phyloP scores from a whole-genome alignment of 2,888 invertebrate genomes.

The Drosophila maculinotata region DNA sequence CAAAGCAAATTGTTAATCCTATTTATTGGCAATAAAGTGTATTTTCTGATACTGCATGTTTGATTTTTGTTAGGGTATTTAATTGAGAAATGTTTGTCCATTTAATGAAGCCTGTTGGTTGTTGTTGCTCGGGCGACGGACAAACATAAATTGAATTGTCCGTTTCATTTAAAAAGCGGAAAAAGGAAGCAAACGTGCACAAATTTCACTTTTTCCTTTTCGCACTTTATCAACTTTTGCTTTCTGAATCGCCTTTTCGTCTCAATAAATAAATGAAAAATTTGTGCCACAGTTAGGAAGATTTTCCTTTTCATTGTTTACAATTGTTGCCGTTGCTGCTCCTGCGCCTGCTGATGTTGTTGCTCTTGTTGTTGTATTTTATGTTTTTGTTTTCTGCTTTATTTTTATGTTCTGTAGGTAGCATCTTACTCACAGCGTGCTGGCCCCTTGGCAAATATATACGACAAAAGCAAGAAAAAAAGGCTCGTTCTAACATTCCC shows the following conservation, averaged over 20 bases:
- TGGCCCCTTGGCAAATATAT: constrained; percentile 36
- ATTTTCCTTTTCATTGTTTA: constrained; percentile 71
- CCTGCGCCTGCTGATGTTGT: constrained; percentile 1
- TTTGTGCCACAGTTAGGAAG: constrained; percentile 62
- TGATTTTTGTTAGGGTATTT: constrained; percentile 20
- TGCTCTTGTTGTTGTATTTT: constrained; percentile 21
- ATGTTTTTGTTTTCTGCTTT: constrained; percentile 9
- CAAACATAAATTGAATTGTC: constrained; percentile 80
- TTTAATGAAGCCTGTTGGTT: constrained; percentile 68
- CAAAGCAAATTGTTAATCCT: too few relatives aligned
- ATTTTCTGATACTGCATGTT: too few relatives aligned
- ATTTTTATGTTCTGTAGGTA: constrained; percentile 38
- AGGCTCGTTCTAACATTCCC: constrained; percentile 37
- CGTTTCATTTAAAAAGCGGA: constrained; percentile 76
- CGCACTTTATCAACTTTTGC: constrained; percentile 46
- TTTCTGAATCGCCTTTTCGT: constrained; percentile 46
- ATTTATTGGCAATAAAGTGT: too few relatives aligned
- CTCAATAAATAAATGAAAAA: constrained; percentile 80
- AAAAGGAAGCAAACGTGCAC: constrained; percentile 67
- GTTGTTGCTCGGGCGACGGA: constrained; percentile 32
- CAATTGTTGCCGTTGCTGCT: constrained; percentile 55
- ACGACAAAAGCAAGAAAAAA: constrained; percentile 32
- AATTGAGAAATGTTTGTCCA: constrained; percentile 34
- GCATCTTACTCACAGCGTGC: constrained; percentile 31
- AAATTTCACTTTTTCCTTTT: constrained; percentile 54